Conservation (phyloP, 2,888 invertebrate genomes). For the Drosophila cognata region DNA sequence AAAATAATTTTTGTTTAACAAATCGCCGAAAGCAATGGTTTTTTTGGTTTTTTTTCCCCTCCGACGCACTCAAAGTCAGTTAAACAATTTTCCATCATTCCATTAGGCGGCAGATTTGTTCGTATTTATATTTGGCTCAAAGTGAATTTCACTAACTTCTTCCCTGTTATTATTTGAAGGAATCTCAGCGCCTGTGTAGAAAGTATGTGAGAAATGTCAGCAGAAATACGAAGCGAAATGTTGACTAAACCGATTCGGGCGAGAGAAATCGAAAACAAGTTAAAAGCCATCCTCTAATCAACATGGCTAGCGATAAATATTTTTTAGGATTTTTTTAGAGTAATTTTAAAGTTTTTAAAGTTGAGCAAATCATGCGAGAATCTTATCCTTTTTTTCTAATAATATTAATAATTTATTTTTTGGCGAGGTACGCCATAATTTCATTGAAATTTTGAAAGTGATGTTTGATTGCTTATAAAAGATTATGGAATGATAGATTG, state of each 20-base stretch:
- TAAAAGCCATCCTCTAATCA: background rate
- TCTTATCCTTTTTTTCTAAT: background rate
- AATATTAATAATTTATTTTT: accelerated
- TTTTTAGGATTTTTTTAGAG: background rate
- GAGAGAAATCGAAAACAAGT: background rate
- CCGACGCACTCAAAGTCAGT: conserved; percentile 17
- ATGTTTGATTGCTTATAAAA: background rate
- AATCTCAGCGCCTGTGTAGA: background rate
- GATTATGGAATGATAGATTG: background rate
- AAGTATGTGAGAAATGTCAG: background rate
- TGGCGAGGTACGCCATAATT: background rate
- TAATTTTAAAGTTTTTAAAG: background rate
- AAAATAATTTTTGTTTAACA: conserved; percentile 29
- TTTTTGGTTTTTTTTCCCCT: background rate
- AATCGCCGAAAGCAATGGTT: conserved; percentile 32
- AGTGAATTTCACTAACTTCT: background rate
- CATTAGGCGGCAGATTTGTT: conserved; percentile 5
- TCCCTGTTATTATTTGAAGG: background rate
- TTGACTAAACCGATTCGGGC: background rate
- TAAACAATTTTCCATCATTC: conserved; percentile 24
- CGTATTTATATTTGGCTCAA: conserved; percentile 8
- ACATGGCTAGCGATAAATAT: background rate
- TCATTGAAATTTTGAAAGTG: background rate
- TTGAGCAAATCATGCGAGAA: background rate
- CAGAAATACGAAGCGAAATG: background rate